A percentile compares a stretch with the other conserved stretches of the same genome.
phyloP scores from a whole-genome alignment of 30 jellyfish, hydroid and myxozoan genomes.

The Aurelia coerulea region DNA sequence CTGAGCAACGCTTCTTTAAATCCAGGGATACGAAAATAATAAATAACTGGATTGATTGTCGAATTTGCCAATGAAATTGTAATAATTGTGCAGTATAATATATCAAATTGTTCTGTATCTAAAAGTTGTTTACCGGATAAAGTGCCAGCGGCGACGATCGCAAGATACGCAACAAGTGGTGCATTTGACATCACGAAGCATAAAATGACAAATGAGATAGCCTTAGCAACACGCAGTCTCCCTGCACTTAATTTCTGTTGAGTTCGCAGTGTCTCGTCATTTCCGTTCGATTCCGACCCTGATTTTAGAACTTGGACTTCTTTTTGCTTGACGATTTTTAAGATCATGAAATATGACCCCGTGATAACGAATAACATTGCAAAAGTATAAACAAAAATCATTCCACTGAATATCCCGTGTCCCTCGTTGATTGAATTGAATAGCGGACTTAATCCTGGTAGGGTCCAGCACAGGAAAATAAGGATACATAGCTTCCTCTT shows the following conservation, averaged over 20 bases:
- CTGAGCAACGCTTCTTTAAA: conserved; percentile 29
- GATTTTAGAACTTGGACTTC: conserved; percentile 22
- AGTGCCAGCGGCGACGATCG: conserved; percentile 11
- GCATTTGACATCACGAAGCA: conserved; percentile 46
- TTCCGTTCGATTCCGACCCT: background rate
- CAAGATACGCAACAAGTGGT: conserved; percentile 60
- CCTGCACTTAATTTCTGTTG: background rate
- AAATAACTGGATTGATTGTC: conserved; percentile 78
- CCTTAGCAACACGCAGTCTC: conserved; percentile 49
- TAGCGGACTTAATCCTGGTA: conserved; percentile 66
- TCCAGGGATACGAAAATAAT: conserved; percentile 74
- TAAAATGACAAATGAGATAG: conserved; percentile 18
- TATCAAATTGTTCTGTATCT: background rate
- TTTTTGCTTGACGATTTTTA: conserved; percentile 49
- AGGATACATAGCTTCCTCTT: conserved; percentile 29
- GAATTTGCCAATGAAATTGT: conserved; percentile 68
- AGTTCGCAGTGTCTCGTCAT: background rate
- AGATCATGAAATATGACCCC: conserved; percentile 49
- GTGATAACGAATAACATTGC: conserved; percentile 35
- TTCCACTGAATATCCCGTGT: conserved; percentile 48
- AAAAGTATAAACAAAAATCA: conserved; percentile 47
- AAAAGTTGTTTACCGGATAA: conserved; percentile 13
- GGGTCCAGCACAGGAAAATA: conserved; percentile 45
- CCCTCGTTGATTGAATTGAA: background rate
- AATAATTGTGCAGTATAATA: conserved; percentile 20